Evolutionary conservation across 2,113 vertebrate genomes (phyloP), one percentile per base, ranked within the genome.

Genomic region (Athene cunicularia): DNA sequence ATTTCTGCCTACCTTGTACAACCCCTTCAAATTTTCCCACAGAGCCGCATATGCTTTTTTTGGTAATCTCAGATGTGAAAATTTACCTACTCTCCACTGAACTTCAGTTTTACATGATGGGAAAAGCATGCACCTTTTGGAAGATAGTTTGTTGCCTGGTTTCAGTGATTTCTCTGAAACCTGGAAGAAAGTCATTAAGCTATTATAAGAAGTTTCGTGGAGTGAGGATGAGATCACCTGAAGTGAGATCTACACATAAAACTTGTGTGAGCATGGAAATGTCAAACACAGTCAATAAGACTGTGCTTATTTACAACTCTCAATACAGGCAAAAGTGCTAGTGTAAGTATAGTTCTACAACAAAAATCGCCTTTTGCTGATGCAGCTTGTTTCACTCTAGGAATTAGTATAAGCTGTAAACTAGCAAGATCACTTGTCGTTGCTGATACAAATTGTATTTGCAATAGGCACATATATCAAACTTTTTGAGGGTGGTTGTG

Each of bases 351-450:
- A 21, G 12, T 62, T 85, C 37, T 85, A 33, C 66, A 82, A 15
- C 73, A 89, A 79, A 87, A 93, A n/a, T 12, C 13, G 18, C 56
- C 9, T 84, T 91, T 79, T 79, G 91, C 91, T 92, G 82, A 94
- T 81, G 41, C 76, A 77, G 76, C 80, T 89, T 64, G n/a, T 95
- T 94, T 94, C 53, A 26, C 70, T 85, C 52, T 18, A 63, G 91
- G 76, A 94, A 76, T 84, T 87, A 66, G 49, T 64, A 22, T 66
- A 73, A 95, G 80, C 77, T 81, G 11, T 95, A 90, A 94, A 93
- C 53, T 35, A 68, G 17, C 22, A 93, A 80, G 68, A 88, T 75
- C 43, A 41, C 75, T 91, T 82, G 53, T 83, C 59, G 82, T 76
- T 91, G 86, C 84, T 87, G 87, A 68, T 90, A 47, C 47, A 86